Percentiles rank a stretch among this genome's conserved stretches.
Conservation (phyloP, 30 jellyfish, hydroid and myxozoan species). For the Clytia hemisphaerica region DNA sequence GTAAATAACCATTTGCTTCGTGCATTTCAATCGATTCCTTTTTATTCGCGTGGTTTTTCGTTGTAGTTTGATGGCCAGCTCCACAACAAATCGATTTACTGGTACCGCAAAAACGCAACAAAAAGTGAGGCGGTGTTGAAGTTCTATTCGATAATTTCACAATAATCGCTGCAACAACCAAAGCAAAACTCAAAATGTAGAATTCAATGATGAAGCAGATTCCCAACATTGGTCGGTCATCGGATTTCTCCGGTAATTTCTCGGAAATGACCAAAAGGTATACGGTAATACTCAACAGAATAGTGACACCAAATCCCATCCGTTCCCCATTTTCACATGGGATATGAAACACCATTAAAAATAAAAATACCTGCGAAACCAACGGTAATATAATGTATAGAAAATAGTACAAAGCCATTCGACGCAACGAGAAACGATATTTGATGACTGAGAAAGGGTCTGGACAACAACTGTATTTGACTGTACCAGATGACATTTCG, state of each 20-base stretch:
- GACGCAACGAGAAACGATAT: slow-evolving; percentile 11
- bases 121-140: slow-evolving; percentile 35
- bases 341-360: slow-evolving; percentile 40
- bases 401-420: slow-evolving; percentile 44
- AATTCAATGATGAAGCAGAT: slow-evolving; percentile 31
- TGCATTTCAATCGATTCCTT: neutral
- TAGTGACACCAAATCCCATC: slow-evolving; percentile 70
- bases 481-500: neutral
- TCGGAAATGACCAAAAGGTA: slow-evolving; percentile 51
- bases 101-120: slow-evolving; percentile 21
- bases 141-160: slow-evolving; percentile 30
- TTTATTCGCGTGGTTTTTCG: neutral
- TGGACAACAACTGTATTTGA: slow-evolving; percentile 34
- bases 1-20: too few species aligned
- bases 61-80: too few species aligned
- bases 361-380: slow-evolving; percentile 19
- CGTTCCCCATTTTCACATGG: slow-evolving; percentile 86
- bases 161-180: slow-evolving; percentile 33
- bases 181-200: slow-evolving; percentile 24
- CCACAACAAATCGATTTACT: too few species aligned
- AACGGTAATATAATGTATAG: slow-evolving; percentile 59
- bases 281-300: slow-evolving; percentile 55
- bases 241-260: slow-evolving; percentile 58
- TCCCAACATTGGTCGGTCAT: slow-evolving; percentile 51
- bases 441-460: slow-evolving; percentile 38